These are phyloP conservation scores for Eupsilia transversa DNA, from an alignment of 2,888 invertebrate species.

Conservation along the genomic window DNA sequence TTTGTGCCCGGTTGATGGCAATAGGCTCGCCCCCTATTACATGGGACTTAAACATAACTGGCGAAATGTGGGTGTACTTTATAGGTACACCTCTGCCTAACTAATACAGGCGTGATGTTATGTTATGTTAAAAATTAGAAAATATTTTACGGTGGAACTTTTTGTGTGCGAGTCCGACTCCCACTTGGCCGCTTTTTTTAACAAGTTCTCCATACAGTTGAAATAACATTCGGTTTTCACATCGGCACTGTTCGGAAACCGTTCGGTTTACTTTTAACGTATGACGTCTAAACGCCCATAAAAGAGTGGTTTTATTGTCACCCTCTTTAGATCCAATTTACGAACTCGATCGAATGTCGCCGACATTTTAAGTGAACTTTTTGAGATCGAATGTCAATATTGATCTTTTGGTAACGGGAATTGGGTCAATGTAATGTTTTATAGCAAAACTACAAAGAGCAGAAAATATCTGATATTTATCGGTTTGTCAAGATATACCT, in stretches of 20 bases:
- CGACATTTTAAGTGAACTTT: conserved; percentile 50
- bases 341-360: conserved; percentile 38
- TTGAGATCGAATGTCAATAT: conserved; percentile 30
- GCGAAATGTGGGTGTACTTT: too few species aligned
- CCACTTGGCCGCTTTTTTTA: conserved; percentile 6
- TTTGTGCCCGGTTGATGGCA: too few species aligned
- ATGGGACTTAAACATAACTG: too few species aligned
- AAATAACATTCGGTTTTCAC: too few species aligned
- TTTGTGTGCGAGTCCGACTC: too few species aligned
- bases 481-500: too few species aligned
- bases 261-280: conserved; percentile 33
- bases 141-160: too few species aligned
- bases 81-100: too few species aligned
- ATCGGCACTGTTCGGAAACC: conserved; percentile 2
- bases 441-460: not conserved
- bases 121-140: too few species aligned
- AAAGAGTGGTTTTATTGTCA: conserved; percentile 52
- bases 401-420: conserved; percentile 22
- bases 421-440: not conserved
- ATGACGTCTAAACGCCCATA: conserved; percentile 35
- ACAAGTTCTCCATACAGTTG: not conserved
- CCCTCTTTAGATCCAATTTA: conserved; percentile 53
- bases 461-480: not conserved
- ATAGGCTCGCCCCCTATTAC: too few species aligned
- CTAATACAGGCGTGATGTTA: too few species aligned